Conservation (phyloP, 2,888 invertebrate genomes). For the Adineta ricciae region DNA sequence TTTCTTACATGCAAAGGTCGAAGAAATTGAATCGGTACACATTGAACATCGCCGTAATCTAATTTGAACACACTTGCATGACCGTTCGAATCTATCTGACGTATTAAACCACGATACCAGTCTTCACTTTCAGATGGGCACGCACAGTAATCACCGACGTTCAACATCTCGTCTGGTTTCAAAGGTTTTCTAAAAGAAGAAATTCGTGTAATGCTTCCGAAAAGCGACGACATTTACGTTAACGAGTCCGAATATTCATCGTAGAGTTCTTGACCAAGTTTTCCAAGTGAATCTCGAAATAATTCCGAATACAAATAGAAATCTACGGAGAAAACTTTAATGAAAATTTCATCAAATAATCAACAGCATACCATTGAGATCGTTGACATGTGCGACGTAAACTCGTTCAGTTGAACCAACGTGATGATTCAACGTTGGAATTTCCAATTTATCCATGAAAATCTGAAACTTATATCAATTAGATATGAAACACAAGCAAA, state of each 20-base stretch:
- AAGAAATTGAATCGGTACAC: background rate
- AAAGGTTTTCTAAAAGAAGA: background rate
- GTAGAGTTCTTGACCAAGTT: background rate
- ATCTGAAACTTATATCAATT: background rate
- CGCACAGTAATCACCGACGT: background rate
- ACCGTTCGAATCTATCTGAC: background rate
- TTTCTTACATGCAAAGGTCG: background rate
- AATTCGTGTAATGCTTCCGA: background rate
- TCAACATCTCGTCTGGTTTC: background rate
- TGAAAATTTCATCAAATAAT: background rate
- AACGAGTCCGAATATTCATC: background rate
- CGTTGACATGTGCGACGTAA: background rate
- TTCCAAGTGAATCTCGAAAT: background rate
- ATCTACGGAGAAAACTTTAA: background rate
- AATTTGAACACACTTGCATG: background rate
- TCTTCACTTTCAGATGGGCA: background rate
- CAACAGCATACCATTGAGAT: background rate
- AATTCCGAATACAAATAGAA: background rate
- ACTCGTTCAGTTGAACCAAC: background rate
- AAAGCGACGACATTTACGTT: background rate
- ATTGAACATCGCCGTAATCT: background rate
- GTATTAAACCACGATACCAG: constrained; percentile 9
- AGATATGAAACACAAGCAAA: background rate
- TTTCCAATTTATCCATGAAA: background rate
- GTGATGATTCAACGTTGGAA: background rate